A percentile compares a stretch with the other conserved stretches of the same genome.
These are phyloP conservation scores for Brachionus manjavacas DNA, from an alignment of 1,140 invertebrate genomes.

Conservation along the genomic window DNA sequence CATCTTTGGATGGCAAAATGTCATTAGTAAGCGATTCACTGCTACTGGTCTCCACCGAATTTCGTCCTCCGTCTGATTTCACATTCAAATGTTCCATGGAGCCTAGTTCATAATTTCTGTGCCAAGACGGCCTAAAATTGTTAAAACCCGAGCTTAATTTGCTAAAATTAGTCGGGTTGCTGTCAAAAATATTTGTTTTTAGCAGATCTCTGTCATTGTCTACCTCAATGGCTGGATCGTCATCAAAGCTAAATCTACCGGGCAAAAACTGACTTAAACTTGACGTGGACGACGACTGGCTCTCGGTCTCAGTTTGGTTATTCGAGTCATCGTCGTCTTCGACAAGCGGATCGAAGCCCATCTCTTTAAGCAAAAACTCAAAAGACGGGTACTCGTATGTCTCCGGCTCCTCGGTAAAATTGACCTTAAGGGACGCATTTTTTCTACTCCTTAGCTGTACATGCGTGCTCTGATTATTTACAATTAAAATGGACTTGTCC, in stretches of 20 bases:
- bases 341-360: slow-evolving; percentile 25
- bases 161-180: slow-evolving; percentile 4
- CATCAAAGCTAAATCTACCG: slow-evolving; percentile 3
- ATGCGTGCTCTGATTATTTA: not conserved
- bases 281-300: slow-evolving; percentile 6
- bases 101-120: slow-evolving; percentile 28
- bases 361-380: slow-evolving; percentile 16
- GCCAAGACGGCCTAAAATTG: slow-evolving; percentile 41
- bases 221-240: not conserved
- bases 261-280: slow-evolving; percentile 35
- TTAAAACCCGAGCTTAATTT: slow-evolving; percentile 20
- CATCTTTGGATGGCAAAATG: slow-evolving; percentile 23
- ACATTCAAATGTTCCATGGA: slow-evolving; percentile 16
- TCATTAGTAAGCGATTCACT: slow-evolving; percentile 36
- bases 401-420: slow-evolving; percentile 26
- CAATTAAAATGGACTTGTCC: slow-evolving; percentile 37
- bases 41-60: not conserved
- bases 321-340: not conserved
- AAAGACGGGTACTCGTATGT: slow-evolving; percentile 41
- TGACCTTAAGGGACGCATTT: not conserved
- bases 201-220: not conserved
- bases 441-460: not conserved
- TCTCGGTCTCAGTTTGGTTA: not conserved
- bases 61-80: not conserved
- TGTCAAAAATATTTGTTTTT: not conserved